Base-by-base conservation (phyloP, 2,888 invertebrate genomes). In the Eupsilia transversa region DNA sequence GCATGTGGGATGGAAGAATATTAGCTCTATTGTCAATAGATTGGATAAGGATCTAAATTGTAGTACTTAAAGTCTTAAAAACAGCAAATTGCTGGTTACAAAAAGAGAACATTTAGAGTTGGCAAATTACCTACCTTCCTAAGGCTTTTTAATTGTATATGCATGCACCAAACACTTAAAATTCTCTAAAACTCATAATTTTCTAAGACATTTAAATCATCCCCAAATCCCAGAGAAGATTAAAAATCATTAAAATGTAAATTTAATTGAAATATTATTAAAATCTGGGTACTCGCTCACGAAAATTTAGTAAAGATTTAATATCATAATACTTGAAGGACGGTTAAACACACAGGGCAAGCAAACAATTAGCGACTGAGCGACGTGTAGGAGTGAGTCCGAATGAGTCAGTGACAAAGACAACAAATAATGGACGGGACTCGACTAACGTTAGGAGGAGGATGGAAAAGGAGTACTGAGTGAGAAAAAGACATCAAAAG, bases 351-450 rank as follows among this genome's bases (percentile, higher is more conserved):
- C 46, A 72, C 46, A 72, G 64, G 70, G 60, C 72, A 73, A 61
- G 69, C 70, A 70, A 82, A 82, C 79, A 82, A 82, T 82, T 74
- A 72, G 54, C 27, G 61, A 63, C 63, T 72, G 59, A 83, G 72
- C 17, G 67, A 30, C 35, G 10, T 43, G 33, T 61, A 52, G n/a
- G 61, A 63, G 69, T 65, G 66, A 65, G 66, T 63, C 57, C 66
- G 43, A 64, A 70, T 65, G 70, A 65, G 75, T 57, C 59, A 70
- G 46, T 64, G 74, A 75, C 30, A 70, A 63, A n/a, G 63, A 52
- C 46, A 72, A 17, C 27, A 82, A 73, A 70, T 59, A 77, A 43
- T 66, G 30, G 46, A 46, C 52, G 38, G 7, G 38, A 43, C 52
- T 33, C 4, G 30, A 68, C n/a, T 35, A 35, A 46, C 35, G 41